These are phyloP conservation scores for Lota lota DNA, from an alignment of 2,113 vertebrate species.

Conservation along the genomic window DNA sequence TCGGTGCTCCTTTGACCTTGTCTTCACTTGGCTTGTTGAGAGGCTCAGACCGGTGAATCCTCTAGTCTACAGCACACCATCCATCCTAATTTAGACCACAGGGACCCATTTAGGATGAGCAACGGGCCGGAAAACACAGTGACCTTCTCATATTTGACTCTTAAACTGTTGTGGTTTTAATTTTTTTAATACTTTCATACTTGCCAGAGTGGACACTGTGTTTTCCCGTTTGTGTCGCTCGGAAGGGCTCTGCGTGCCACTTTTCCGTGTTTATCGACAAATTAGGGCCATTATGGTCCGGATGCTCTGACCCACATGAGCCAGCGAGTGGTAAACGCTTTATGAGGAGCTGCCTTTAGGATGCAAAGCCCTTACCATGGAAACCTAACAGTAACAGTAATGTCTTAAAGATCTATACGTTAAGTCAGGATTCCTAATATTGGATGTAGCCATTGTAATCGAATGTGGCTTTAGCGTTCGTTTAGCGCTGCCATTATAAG, in stretches of 20 bases:
- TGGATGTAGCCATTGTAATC: conserved; percentile 42
- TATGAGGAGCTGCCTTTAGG: background rate
- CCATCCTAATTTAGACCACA: conserved; percentile 58
- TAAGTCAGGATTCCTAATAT: conserved; percentile 22
- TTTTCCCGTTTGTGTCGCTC: conserved; percentile 36
- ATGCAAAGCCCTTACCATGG: no score
- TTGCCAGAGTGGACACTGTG: background rate
- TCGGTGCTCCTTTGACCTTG: conserved; percentile 45
- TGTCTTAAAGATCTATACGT: conserved; percentile 29
- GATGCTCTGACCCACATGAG: conserved; percentile 22
- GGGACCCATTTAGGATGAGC: conserved; percentile 58
- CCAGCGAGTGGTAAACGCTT: conserved; percentile 3
- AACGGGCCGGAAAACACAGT: conserved; percentile 60
- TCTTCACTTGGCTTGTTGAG: conserved; percentile 21
- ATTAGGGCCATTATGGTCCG: conserved; percentile 12
- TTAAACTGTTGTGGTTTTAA: conserved; percentile 51
- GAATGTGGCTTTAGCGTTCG: conserved; percentile 38
- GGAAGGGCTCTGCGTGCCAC: background rate
- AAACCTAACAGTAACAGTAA: conserved; percentile 23
- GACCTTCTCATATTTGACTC: conserved; percentile 65
- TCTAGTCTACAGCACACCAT: conserved; percentile 45
- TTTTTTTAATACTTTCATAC: conserved; percentile 14
- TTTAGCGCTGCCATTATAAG: conserved; percentile 33
- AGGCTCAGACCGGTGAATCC: conserved; percentile 43
- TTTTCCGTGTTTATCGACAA: background rate